Conservation (phyloP, 2,113 vertebrate species). For the Brachyhypopomus occidentalis region DNA sequence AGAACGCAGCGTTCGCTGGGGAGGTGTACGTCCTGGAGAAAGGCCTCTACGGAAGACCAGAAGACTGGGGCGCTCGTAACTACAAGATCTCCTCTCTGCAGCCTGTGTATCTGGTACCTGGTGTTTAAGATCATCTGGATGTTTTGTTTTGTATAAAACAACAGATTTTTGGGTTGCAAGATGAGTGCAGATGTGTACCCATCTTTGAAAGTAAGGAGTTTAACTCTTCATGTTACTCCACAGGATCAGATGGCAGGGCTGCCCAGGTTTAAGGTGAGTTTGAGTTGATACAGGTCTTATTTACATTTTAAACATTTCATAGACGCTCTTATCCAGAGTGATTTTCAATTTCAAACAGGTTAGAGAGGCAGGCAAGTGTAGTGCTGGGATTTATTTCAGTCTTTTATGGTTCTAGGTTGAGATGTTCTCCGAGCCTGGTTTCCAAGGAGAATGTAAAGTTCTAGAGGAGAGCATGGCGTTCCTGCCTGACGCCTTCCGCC, state of each 20-base stretch:
- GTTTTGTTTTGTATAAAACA: too few species aligned
- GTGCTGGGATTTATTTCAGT: not conserved
- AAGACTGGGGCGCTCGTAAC: constrained; percentile 87
- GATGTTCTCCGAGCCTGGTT: constrained; percentile 88
- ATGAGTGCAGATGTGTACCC: too few species aligned
- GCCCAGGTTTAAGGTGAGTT: constrained; percentile 69
- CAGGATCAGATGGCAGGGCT: constrained; percentile 64
- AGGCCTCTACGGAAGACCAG: constrained; percentile 83
- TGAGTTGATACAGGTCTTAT: not conserved
- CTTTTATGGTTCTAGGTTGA: constrained; percentile 78
- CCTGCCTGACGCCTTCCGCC: constrained; percentile 80
- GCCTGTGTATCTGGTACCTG: constrained; percentile 83
- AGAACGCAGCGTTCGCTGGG: constrained; percentile 88
- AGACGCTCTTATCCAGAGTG: not conserved
- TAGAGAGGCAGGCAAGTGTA: not conserved
- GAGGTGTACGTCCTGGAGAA: constrained; percentile 89
- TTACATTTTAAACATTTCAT: too few species aligned
- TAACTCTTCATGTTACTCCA: constrained; percentile 32
- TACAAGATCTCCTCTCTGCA: constrained; percentile 87
- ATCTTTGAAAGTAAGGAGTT: not conserved
- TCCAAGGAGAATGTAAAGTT: constrained; percentile 79
- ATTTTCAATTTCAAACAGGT: too few species aligned
- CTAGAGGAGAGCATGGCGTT: constrained; percentile 77
- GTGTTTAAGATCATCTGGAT: not conserved
- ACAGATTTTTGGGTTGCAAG: too few species aligned